A percentile compares a stretch with the other conserved stretches of the same genome.
Conservation (phyloP, 2,888 invertebrate species). For the Drosophila affinis region DNA sequence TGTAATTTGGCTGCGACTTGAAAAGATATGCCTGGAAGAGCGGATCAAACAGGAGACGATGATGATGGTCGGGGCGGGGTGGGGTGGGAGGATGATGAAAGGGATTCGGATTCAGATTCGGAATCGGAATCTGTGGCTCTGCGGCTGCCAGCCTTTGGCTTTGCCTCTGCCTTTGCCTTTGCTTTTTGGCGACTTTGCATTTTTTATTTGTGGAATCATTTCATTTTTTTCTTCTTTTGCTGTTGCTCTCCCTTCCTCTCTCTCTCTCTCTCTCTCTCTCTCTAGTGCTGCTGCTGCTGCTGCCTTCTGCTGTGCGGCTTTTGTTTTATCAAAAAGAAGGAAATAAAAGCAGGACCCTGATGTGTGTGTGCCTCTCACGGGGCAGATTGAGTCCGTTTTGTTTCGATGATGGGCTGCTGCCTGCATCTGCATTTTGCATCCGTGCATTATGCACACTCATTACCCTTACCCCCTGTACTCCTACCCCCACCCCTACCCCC, state of each 20-base stretch:
- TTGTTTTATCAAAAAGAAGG: slow-evolving; percentile 60
- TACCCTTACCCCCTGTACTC: slow-evolving; percentile 59
- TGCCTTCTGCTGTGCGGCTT: slow-evolving; percentile 51
- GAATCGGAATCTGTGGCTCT: slow-evolving; percentile 35
- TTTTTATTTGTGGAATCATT: slow-evolving; percentile 65
- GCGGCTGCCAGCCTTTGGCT: slow-evolving; percentile 29
- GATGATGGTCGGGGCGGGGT: not conserved
- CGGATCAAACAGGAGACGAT: not conserved
- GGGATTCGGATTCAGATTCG: slow-evolving; percentile 54
- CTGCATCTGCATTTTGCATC: slow-evolving; percentile 64
- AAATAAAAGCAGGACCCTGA: slow-evolving; percentile 33
- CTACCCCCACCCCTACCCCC: slow-evolving; percentile 14
- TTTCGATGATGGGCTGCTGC: slow-evolving; percentile 63
- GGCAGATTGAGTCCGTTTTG: slow-evolving; percentile 74
- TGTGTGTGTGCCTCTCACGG: slow-evolving; percentile 16
- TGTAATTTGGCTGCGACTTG: slow-evolving; percentile 78
- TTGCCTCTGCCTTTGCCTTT: not conserved
- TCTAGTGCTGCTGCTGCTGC: not conserved
- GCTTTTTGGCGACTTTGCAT: slow-evolving; percentile 80
- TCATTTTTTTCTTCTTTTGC: slow-evolving; percentile 18
- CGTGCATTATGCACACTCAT: slow-evolving; percentile 79
- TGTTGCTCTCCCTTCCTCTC: slow-evolving; percentile 14
- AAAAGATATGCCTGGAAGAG: slow-evolving; percentile 61
- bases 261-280: not conserved
- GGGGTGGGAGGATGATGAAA: slow-evolving; percentile 57